Evolutionary conservation across 2,888 invertebrate genomes (phyloP), one percentile per base, ranked within the genome.

Genomic region (Selenia dentaria): DNA sequence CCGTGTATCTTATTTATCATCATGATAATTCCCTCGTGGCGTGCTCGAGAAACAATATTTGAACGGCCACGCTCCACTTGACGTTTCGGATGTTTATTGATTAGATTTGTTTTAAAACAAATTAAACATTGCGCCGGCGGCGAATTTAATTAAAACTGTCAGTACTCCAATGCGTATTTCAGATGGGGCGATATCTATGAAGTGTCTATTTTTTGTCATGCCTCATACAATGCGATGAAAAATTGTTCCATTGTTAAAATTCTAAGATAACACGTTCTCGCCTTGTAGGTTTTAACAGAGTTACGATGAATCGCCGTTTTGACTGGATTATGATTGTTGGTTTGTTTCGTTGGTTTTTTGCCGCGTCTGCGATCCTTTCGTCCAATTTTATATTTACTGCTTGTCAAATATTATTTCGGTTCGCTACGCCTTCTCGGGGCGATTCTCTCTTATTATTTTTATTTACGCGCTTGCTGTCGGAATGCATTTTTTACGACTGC

Each of bases 1-100:
- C 71, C 73, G 75, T 79, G 82, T 86, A 85, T 85, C 85, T 86
- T 84, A 83, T 85, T 87, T 84, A 83, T 85, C 85, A 84, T 84
- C 84, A 78, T 78, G 84, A 87, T 86, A 84, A 86, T 86, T 81
- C 84, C 78, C 76, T 71, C 67, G 41, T 41, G 47, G 41, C 33
- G 68, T 46, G 74, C 66, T 70, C 73, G 75, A 77, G 81, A 77
- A 79, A 80, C 74, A 82, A 84, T 83, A 82, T 83, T 83, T 83
- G 81, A 78, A 79, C 75, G 77, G 66, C 70, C 67, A 67, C 64
- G 67, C 71, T 68, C 72, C 67, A 67, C 62, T 68, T 70, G 73
- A 72, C 72, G 70, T 75, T 78, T 75, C 70, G 76, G 79, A 81
- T 78, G 75, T 80, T 76, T 79, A 81, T 84, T 83, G 79, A 80